Conservation (phyloP, 2,888 invertebrate species). For the Standfussiana lucernea region DNA sequence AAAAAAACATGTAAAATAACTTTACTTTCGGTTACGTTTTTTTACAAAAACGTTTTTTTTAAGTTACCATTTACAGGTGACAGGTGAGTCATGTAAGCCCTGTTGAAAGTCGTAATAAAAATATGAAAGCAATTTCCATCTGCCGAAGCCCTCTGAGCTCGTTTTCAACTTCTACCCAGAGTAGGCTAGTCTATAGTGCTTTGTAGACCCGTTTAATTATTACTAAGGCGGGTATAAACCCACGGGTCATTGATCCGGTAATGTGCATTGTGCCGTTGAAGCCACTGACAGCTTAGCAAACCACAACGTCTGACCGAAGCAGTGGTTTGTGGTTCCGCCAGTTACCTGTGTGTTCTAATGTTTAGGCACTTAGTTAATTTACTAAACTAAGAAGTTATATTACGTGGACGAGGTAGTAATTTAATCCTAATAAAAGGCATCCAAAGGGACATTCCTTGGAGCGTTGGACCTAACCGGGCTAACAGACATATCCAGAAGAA, state of each 20-base stretch:
- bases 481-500: not conserved
- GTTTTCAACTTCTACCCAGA: not conserved
- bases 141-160: not conserved
- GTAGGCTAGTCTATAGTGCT: not conserved
- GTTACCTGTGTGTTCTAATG: conserved; percentile 13
- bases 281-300: conserved; percentile 13
- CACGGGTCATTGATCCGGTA: conserved; percentile 42
- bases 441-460: not conserved
- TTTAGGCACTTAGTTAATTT: conserved; percentile 19
- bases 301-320: conserved; percentile 32
- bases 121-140: not conserved
- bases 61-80: too few species aligned
- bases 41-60: too few species aligned
- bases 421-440: not conserved
- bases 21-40: too few species aligned
- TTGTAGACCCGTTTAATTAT: conserved; percentile 2
- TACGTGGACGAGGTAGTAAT: not conserved
- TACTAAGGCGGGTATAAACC: conserved; percentile 25
- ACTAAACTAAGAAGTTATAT: conserved; percentile 1
- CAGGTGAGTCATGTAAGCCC: not conserved
- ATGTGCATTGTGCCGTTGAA: conserved; percentile 21
- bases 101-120: not conserved
- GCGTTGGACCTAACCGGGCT: not conserved
- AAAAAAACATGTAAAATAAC: too few species aligned
- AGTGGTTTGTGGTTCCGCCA: conserved; percentile 38